Base-by-base conservation (phyloP, 2,113 vertebrate genomes). In the Paratilapia polleni region DNA sequence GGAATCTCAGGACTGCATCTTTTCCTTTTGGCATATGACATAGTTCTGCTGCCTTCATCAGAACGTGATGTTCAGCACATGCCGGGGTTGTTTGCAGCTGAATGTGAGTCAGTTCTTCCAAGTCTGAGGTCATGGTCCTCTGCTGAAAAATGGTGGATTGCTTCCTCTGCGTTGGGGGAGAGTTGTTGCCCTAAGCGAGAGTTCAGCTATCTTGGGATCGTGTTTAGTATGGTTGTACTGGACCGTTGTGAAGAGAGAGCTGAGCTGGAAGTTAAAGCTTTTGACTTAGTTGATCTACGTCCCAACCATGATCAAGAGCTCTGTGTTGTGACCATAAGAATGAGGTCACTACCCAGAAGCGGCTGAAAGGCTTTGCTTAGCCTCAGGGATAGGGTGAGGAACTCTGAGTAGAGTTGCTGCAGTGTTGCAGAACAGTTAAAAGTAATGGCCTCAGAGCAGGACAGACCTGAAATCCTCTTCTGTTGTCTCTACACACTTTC, bases 41-140 rank as follows among this genome's bases (percentile, higher is more conserved):
- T 36, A 8, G 28, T 31, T 31, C 28, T 31, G 66, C 52, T 73
- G 66, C 43, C 66, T 49, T 49, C 52, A 73, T 34, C 11, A 54
- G 47, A 73, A 34, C 2, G 47, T 73, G 47, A 73, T 54, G 17
- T 20, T 73, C 68, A 9, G 19, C 68, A 73, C 26, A 54, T 73
- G 68, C 11, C 34, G 26, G 47, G 47, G 52, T 49, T 54, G 47
- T 73, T 54, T 73, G 0, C 68, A 54, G 11, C 47, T 73, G 68
- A 73, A 24, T 14, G 26, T 73, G 68, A 73, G 68, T 54, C 26
- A 34, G 20, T 47, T 31, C 19, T 47, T 73, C 68, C 47, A 73
- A 54, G 68, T 73, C 68, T 54, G 68, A 73, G 68, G 68, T 73
- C 68, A 73, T 31, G 26, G 68, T 54, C 19, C 47, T 73, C 47